Conservation (phyloP, 2,797 vertebrate genomes). For the Amphiprion clarkii region DNA sequence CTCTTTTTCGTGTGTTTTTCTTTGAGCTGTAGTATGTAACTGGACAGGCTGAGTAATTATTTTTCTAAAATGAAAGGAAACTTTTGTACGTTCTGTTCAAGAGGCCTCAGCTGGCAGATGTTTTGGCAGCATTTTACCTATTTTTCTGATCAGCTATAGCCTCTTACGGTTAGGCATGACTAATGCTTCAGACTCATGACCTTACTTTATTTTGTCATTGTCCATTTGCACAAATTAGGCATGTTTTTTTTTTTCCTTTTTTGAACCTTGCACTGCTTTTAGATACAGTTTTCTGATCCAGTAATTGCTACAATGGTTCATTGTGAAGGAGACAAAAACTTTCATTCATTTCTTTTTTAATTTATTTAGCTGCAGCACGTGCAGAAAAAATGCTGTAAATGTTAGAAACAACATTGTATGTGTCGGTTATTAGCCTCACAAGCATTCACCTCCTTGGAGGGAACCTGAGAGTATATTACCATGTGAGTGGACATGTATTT, state of each 20-base stretch:
- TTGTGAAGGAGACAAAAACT: conserved; percentile 4
- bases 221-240: conserved; percentile 45
- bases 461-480: conserved; percentile 70
- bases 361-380: conserved; percentile 25
- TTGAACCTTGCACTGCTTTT: not conserved
- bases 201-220: conserved; percentile 52
- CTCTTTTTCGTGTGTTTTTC: conserved; percentile 9
- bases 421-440: conserved; percentile 42
- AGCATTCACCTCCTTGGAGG: conserved; percentile 47
- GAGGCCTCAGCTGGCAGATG: conserved; percentile 45
- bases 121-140: conserved; percentile 55
- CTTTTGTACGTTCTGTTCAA: conserved; percentile 40
- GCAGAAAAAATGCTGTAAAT: conserved; percentile 26
- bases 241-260: conserved; percentile 6
- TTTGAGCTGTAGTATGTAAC: conserved; percentile 15
- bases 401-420: conserved; percentile 35
- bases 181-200: conserved; percentile 55
- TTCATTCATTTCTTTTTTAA: conserved; percentile 29
- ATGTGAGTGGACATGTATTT: conserved; percentile 75
- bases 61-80: conserved; percentile 48
- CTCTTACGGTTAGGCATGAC: conserved; percentile 74
- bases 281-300: conserved; percentile 17
- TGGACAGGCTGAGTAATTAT: conserved; percentile 41
- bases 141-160: conserved; percentile 66
- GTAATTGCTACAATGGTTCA: conserved; percentile 36